Base-by-base conservation (phyloP, 1,140 invertebrate genomes). In the Drosophila pandora region DNA sequence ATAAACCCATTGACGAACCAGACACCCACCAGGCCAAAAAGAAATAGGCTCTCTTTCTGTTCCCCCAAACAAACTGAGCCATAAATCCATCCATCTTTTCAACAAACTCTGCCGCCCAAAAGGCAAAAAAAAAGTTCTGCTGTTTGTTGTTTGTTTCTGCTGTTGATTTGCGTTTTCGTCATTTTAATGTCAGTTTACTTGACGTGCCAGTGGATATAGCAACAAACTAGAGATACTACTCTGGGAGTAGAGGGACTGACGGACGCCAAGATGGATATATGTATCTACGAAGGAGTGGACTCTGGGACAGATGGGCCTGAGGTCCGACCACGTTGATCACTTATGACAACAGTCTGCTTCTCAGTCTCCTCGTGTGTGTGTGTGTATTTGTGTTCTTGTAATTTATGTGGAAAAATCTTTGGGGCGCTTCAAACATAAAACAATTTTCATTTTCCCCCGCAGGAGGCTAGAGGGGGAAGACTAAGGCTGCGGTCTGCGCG, bases 141-240 rank as follows among this genome's bases (percentile, higher is more conserved):
- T 76, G 70, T 67, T 76, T 76, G 76, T 59, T 72, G 79, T 88
- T 88, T 88, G n/a, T n/a, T n/a, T n/a, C n/a, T n/a, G 84, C 83
- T 89, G 83, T 89, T 88, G 83, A 88, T 88, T 88, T 88, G 83
- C 76, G 83, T 88, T 88, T 88, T 88, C 83, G 83, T 88, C 83
- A 88, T 88, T 89, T 83, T 88, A 69, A 88, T 89, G 84, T 83
- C 83, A 89, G 84, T 83, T 83, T 72, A 79, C 61, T 88, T 88
- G 83, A 88, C 84, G 79, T 76, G 76, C 52, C 77, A 72, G 74
- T 63, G 57, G 72, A 68, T 68, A 75, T 59, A 79, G 62, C 56
- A 75, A 58, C 64, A 83, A 56, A 30, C 52, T 55, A 82, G 54
- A 63, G 48, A 59, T 69, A 69, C 64, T 54, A 69, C 64, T 54